These are phyloP conservation scores for Anthophora plumipes DNA, from an alignment of 2,888 invertebrate species.

Conservation along the genomic window DNA sequence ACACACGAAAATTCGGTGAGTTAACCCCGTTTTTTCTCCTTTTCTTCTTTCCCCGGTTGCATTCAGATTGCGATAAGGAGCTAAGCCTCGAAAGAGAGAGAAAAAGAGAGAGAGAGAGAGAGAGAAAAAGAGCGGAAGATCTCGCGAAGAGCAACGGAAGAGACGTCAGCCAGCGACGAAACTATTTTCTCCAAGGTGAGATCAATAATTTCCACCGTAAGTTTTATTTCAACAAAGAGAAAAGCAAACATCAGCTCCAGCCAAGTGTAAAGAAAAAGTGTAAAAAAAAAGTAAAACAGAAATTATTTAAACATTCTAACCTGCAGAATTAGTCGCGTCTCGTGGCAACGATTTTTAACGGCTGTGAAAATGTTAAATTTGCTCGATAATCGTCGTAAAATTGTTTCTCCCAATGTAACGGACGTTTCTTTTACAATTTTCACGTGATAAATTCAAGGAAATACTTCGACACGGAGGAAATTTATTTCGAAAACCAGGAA, in stretches of 20 bases:
- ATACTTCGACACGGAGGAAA: background rate
- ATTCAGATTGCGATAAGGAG: too few relatives aligned
- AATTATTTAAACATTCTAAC: conserved; percentile 24
- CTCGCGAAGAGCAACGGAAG: too few relatives aligned
- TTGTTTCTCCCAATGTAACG: background rate
- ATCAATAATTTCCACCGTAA: background rate
- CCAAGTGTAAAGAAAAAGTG: too few relatives aligned
- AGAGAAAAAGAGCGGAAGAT: too few relatives aligned
- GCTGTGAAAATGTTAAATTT: background rate
- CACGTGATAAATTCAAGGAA: too few relatives aligned
- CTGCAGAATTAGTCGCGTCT: conserved; percentile 12
- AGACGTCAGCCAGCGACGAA: too few relatives aligned
- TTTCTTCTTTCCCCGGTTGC: too few relatives aligned
- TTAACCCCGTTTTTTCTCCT: background rate
- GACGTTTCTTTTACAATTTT: background rate
- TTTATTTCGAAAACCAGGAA: background rate
- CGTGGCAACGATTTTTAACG: background rate
- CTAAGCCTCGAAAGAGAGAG: too few relatives aligned
- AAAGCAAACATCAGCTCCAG: background rate
- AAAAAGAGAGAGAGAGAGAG: too few relatives aligned
- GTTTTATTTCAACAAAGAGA: background rate
- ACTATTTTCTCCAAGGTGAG: background rate
- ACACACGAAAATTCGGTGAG: too few relatives aligned
- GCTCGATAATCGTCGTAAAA: conserved; percentile 24
- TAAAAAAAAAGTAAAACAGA: too few relatives aligned